Evolutionary conservation across 2,797 vertebrate genomes (phyloP).

Genomic region (Hydrophis major): DNA sequence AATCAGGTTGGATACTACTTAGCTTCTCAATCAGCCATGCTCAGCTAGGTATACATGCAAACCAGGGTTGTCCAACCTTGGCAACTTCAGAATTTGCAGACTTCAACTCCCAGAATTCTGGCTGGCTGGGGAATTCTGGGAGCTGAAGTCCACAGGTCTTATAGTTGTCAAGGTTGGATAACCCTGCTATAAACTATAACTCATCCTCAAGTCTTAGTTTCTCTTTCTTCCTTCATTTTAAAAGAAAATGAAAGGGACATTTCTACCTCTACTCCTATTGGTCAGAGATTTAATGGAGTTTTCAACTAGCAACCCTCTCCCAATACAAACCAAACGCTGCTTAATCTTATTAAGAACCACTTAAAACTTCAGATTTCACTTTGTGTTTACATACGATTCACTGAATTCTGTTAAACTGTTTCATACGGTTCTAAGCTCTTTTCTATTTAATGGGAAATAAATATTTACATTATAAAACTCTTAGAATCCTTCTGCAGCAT

Average conservation of each 20-base stretch:
- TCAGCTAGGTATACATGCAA: neutral
- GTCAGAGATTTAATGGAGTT: neutral
- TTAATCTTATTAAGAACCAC: neutral
- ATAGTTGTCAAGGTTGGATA: neutral
- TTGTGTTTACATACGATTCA: neutral
- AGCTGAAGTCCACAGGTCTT: neutral
- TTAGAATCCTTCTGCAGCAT: neutral
- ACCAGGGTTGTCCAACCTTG: neutral
- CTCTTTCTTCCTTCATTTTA: neutral
- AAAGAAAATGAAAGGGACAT: neutral
- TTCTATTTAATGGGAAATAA: neutral
- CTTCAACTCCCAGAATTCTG: neutral
- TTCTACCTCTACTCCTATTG: neutral
- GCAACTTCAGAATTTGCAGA: neutral
- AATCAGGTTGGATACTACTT: neutral
- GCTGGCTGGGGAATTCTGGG: neutral
- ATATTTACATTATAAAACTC: neutral
- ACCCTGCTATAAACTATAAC: neutral
- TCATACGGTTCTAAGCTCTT: neutral
- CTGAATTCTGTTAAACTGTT: neutral
- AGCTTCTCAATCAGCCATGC: neutral
- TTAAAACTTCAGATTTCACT: neutral
- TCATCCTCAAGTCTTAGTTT: neutral
- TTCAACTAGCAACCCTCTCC: neutral
- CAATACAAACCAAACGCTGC: neutral